phyloP scores from a whole-genome alignment of 2,888 invertebrate genomes.

The Cheiracanthium punctorium region DNA sequence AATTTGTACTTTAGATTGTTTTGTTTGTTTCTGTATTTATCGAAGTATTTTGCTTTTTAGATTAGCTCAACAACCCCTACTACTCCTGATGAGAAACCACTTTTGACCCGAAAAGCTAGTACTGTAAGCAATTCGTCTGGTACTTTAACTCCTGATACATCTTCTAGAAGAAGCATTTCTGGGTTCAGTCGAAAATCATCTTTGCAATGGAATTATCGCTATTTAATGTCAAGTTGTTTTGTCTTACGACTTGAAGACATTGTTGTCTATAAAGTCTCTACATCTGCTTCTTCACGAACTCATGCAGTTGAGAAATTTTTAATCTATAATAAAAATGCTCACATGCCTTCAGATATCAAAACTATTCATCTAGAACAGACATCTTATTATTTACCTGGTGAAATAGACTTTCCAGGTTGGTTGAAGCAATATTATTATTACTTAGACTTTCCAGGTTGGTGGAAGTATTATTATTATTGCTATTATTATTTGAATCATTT shows the following conservation, averaged over 20 bases:
- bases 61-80: constrained; percentile 33
- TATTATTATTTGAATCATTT: too few relatives aligned
- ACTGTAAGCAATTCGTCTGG: constrained; percentile 60
- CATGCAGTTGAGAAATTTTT: constrained; percentile 73
- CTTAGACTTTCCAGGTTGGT: too few relatives aligned
- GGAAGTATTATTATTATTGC: too few relatives aligned
- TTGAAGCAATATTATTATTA: too few relatives aligned
- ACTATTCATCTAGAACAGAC: constrained; percentile 97
- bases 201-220: constrained; percentile 58
- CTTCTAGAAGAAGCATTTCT: constrained; percentile 41
- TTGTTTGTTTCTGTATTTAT: too few relatives aligned
- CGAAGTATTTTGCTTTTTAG: too few relatives aligned
- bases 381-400: constrained; percentile 92
- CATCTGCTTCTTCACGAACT: constrained; percentile 77
- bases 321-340: constrained; percentile 77
- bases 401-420: constrained; percentile 90
- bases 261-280: constrained; percentile 88
- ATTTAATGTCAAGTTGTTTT: constrained; percentile 92
- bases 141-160: constrained; percentile 54
- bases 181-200: constrained; percentile 61
- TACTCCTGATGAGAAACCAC: constrained; percentile 57
- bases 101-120: constrained; percentile 56
- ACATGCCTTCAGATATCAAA: constrained; percentile 89
- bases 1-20: too few relatives aligned
- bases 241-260: constrained; percentile 94